A percentile compares a stretch with the other conserved stretches of the same genome.
Evolutionary conservation across 2,797 vertebrate species (phyloP).

Genomic region (Falco cherrug): DNA sequence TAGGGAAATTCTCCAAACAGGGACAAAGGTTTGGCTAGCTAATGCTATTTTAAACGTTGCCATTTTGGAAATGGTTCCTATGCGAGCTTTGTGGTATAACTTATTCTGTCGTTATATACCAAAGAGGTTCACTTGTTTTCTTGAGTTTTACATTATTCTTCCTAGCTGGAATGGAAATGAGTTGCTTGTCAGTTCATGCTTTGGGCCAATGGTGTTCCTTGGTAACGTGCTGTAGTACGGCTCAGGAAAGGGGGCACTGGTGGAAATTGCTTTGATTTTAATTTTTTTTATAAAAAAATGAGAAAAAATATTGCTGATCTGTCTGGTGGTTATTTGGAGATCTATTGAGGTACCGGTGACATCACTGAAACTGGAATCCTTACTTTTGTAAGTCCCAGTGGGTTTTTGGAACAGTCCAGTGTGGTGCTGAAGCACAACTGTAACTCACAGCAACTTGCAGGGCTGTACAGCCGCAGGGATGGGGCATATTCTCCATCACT

Average conservation of each 20-base stretch:
- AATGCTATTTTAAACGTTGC: not conserved
- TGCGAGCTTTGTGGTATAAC: slow-evolving; percentile 56
- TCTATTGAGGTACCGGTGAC: not conserved
- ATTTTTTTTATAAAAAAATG: not conserved
- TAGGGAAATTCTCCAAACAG: not conserved
- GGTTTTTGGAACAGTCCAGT: not conserved
- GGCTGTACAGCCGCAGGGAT: not conserved
- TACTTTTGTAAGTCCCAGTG: not conserved
- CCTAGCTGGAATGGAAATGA: slow-evolving; percentile 19
- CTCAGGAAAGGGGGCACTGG: not conserved
- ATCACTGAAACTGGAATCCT: not conserved
- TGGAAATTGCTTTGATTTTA: not conserved
- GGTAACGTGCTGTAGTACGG: not conserved
- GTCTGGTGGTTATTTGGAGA: not conserved
- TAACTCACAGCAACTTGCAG: fast-evolving
- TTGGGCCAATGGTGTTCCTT: not conserved
- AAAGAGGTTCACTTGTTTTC: slow-evolving; percentile 72
- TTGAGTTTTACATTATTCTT: not conserved
- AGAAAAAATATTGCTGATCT: not conserved
- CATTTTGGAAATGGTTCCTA: slow-evolving; percentile 52
- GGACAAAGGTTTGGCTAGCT: not conserved
- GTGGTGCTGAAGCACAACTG: fast-evolving
- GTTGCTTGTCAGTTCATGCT: not conserved
- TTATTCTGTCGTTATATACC: slow-evolving; percentile 64
- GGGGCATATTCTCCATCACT: fast-evolving